Conservation (phyloP, 2,888 invertebrate genomes). For the Rosalia funebris region DNA sequence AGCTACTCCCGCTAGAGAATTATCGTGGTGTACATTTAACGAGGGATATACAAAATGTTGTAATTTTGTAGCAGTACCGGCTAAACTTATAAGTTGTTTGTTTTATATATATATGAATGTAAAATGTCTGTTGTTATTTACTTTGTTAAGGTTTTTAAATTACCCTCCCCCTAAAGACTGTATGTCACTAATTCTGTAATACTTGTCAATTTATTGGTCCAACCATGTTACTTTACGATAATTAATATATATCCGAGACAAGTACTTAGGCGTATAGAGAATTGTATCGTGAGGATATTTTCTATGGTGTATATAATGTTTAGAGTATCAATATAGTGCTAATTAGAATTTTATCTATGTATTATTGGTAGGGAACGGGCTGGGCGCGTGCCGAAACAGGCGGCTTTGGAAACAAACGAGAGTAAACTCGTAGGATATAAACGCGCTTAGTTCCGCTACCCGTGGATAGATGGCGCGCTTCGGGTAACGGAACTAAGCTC, state of each 20-base stretch:
- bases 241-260: conserved; percentile 26
- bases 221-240: conserved; percentile 13
- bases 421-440: background rate
- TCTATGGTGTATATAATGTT: conserved; percentile 21
- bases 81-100: conserved; percentile 41
- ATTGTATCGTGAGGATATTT: conserved; percentile 20
- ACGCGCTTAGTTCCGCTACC: background rate
- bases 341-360: conserved; percentile 7
- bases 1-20: too few species aligned
- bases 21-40: conserved; percentile 33
- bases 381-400: too few species aligned
- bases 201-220: conserved; percentile 31
- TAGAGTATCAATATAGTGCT: conserved; percentile 13
- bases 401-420: too few species aligned
- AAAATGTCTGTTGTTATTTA: conserved; percentile 39
- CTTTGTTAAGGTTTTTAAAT: conserved; percentile 37
- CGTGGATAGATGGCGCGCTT: background rate
- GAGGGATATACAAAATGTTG: conserved; percentile 48
- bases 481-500: too few species aligned
- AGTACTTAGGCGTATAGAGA: conserved; percentile 28
- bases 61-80: conserved; percentile 51
- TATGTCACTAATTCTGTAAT: conserved; percentile 21
- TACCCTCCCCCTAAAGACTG: conserved; percentile 40
- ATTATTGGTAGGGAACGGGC: background rate
- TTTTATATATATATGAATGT: conserved; percentile 29